Evolutionary conservation across 2,888 invertebrate species (phyloP).

Genomic region (Aleiodes testaceus): DNA sequence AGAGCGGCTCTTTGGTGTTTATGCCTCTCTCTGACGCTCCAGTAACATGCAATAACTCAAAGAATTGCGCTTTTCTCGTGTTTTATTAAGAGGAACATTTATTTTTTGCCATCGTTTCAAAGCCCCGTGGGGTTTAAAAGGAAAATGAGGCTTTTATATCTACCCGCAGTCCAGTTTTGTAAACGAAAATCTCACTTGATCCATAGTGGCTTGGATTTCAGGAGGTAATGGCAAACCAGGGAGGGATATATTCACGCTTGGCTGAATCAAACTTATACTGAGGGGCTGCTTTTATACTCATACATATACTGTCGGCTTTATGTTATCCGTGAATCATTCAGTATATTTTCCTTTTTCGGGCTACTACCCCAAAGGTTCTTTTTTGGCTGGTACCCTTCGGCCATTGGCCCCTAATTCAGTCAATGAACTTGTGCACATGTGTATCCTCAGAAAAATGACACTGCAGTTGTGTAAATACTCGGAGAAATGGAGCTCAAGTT

Average conservation of each 20-base stretch:
- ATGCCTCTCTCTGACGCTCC: conserved; percentile 1
- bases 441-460: neutral
- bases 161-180: conserved; percentile 21
- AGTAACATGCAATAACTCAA: conserved; percentile 25
- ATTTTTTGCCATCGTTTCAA: too few relatives aligned
- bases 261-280: conserved; percentile 22
- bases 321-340: conserved; percentile 43
- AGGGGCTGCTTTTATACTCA: conserved; percentile 29
- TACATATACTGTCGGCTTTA: conserved; percentile 18
- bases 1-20: conserved; percentile 1
- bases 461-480: neutral
- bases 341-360: conserved; percentile 53
- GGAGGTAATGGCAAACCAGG: conserved; percentile 1
- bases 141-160: neutral
- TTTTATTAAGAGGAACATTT: neutral
- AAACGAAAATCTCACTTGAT: conserved; percentile 31
- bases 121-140: neutral
- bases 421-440: conserved; percentile 10
- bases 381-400: conserved; percentile 30
- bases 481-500: too few relatives aligned
- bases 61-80: neutral
- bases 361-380: conserved; percentile 9
- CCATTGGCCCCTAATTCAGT: conserved; percentile 48
- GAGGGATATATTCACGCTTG: conserved; percentile 35
- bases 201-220: conserved; percentile 5